Conservation (phyloP, 92 coral and sea anemone species). For the Phenganax marumi region DNA sequence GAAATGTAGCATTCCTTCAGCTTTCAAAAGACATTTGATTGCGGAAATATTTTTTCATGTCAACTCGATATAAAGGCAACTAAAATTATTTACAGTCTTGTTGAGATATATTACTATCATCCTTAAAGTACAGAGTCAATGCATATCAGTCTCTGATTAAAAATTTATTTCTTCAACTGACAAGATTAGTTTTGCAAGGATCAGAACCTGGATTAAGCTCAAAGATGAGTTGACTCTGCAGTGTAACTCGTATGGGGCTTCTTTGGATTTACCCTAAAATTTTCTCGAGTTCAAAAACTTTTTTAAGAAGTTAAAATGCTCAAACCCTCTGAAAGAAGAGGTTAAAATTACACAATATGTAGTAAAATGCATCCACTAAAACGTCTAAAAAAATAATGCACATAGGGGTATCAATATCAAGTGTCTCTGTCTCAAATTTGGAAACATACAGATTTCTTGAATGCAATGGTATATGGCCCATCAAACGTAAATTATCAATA, state of each 20-base stretch:
- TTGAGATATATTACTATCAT: slow-evolving; percentile 23
- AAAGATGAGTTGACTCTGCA: too few species aligned
- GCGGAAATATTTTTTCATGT: slow-evolving; percentile 12
- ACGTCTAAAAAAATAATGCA: slow-evolving; percentile 1
- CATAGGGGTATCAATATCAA: not conserved
- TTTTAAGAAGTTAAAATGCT: too few species aligned
- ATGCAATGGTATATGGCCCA: too few species aligned
- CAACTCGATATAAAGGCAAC: not conserved
- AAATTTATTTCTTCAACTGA: not conserved
- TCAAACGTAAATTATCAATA: not conserved
- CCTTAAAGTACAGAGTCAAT: not conserved
- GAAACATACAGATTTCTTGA: not conserved
- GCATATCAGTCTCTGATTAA: not conserved
- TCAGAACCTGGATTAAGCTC: too few species aligned
- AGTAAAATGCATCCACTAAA: not conserved
- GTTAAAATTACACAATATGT: not conserved
- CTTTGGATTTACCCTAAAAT: too few species aligned
- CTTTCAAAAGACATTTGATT: not conserved
- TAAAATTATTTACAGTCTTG: slow-evolving; percentile 13
- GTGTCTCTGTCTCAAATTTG: not conserved
- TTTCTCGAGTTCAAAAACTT: too few species aligned
- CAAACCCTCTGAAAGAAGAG: not conserved
- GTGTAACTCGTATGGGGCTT: too few species aligned
- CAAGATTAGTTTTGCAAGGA: too few species aligned
- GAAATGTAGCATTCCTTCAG: not conserved